Base-by-base conservation (phyloP, 2,113 vertebrate genomes). In the Canis aureus region DNA sequence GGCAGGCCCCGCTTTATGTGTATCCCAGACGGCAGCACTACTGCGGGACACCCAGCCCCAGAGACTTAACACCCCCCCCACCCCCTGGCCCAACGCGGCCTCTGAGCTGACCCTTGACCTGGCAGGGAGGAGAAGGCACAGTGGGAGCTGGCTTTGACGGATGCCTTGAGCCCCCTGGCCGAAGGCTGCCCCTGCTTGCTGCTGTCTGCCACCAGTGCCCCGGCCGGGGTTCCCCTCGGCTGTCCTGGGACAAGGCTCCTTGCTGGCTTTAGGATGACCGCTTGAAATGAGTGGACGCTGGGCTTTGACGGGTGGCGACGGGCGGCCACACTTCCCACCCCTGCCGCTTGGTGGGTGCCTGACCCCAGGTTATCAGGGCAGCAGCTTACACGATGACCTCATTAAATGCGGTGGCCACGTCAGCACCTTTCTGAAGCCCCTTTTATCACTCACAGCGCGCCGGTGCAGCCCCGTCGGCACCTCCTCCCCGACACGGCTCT, bases 311-410 rank as follows among this genome's bases (percentile, higher is more conserved):
- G 98, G 98, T 96, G 89, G 98, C 11, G 2, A 83, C 88, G 79
- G 97, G 92, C 89, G 27, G 82, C 60, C 73, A 43, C 11, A 11
- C 83, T 76, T 51, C 96, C 95, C 3, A 0, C 20, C 1, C 22
- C 95, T n/a, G 38, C 92, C 12, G 96, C 98, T 91, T 97, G 97
- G 98, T 71, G 83, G 96, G 97, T 76, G 88, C 29, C 98, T 96
- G 98, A 97, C 98, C 99, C 98, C 93, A 93, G 99, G 99, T 99
- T 99, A 99, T 99, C 99, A 97, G 98, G 98, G 98, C 98, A 93
- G 97, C 96, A 94, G 97, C 99, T 98, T 95, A 38, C 89, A 97
- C 93, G 85, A 96, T 99, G 99, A 99, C 99, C 99, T 99, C 99
- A 99, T 99, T 99, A 99, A 99, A 96, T 92, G 92, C 84, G 96